Evolutionary conservation across 2,113 vertebrate genomes (phyloP), one percentile per base, ranked within the genome.

Genomic region (Sardina pilchardus): DNA sequence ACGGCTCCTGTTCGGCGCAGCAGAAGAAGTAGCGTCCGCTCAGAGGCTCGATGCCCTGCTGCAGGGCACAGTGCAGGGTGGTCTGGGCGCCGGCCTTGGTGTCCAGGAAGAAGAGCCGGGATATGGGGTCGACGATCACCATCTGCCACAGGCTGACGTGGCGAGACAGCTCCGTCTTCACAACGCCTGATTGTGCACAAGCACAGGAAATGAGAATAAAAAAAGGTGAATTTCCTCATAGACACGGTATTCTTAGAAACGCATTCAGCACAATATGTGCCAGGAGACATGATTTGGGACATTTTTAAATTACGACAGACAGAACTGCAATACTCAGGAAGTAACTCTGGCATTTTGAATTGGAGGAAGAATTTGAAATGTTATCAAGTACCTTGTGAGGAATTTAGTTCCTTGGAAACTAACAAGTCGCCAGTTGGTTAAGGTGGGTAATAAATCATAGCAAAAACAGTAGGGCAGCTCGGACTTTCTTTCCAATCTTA

Each of bases 81-180:
- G 94, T 94, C 91, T 95, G 94, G 44, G 94, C 93, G 0, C 94
- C 94, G 0, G 85, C 75, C 50, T 89, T 90, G 0, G 94, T 90
- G 82, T 93, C 92, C 84, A 94, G 87, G 87, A 94, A 94, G 30
- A 94, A 86, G 83, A 94, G 85, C 63, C 84, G 67, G 17, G 92
- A 87, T 0, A 94, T 21, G 1, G 93, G 94, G 50, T 93, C 91
- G 19, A 94, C 91, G 85, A 94, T 88, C 0, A 94, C 26, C 86
- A 90, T 94, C 90, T 94, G 93, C 94, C 94, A 94, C 85, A 94
- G 90, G 43, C 93, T 82, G 83, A 93, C 91, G 83, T 94, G 47
- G 4, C 94, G 89, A 30, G 93, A 94, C 67, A 94, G 90, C 30
- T 93, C 93, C 0, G 94, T 94, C 14, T 87, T 91, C 19, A 94